Evolutionary conservation across 1,140 invertebrate species (phyloP), one percentile per base, ranked within the genome.

Genomic region (Brachionus calyciflorus): DNA sequence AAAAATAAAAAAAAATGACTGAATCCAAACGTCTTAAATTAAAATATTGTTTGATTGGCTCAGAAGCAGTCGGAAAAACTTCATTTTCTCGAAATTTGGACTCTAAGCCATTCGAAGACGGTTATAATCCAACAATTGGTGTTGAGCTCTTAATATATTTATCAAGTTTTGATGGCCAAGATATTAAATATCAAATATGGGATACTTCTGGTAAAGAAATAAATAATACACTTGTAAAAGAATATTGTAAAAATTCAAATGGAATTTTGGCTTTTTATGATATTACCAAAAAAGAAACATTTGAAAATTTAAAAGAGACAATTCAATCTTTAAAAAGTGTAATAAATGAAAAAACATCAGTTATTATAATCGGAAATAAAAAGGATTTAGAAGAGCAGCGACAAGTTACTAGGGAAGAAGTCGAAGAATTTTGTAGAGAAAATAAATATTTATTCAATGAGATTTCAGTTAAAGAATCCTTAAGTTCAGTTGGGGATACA

Each of bases 201-300:
- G 55, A 60, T 28, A 19, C 28, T n/a, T 60, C 55, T 19, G 55
- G 55, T 1, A 60, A 60, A 60, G 55, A 60, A 19, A 60, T 19
- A 17, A 33, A 60, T 37, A n/a, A 28, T 37, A 33, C 30, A 37
- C 55, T 60, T 5, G 55, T 60, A 60, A 60, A 60, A 17, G 55
- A 60, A 21, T 60, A 33, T 33, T 60, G 55, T 60, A 60, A 60
- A 37, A 60, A 26, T 41, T 60, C 55, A 14, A 60, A 37, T 37
- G 55, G 55, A 7, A 60, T 60, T 60, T 37, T 60, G 30, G 55
- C 55, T 33, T 60, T 60, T 37, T 60, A 60, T 60, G 55, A 60
- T 7, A 60, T 60, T 6, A n/a, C 55, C 12, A 60, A 17, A 19
- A 33, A 60, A 60, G 9, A 19, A 17, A 33, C 55, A 5, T 60